These are phyloP conservation scores for Premnoplex brunnescens DNA, from an alignment of 2,797 vertebrate genomes.

Conservation along the genomic window DNA sequence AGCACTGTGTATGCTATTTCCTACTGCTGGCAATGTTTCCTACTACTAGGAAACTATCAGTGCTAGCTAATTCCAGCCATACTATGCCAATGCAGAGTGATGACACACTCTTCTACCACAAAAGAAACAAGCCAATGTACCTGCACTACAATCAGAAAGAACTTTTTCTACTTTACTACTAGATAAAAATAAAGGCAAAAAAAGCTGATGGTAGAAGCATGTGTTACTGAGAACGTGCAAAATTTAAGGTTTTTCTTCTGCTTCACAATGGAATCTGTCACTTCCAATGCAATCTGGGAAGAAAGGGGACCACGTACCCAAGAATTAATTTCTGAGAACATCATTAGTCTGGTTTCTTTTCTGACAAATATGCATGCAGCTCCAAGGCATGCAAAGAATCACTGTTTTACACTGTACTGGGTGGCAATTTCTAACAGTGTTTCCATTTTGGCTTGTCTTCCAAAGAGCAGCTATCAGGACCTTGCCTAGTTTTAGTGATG, in stretches of 20 bases:
- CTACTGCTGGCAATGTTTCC: not conserved
- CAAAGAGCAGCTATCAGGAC: not conserved
- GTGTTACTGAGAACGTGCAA: not conserved
- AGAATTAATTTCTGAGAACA: not conserved
- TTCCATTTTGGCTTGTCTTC: not conserved
- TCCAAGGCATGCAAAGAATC: not conserved
- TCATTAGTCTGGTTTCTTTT: not conserved
- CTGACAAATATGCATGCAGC: not conserved
- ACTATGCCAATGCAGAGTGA: not conserved
- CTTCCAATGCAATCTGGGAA: not conserved
- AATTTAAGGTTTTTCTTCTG: not conserved
- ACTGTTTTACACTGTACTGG: not conserved
- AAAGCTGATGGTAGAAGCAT: not conserved
- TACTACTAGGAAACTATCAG: not conserved
- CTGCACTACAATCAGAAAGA: not conserved
- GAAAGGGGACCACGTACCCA: not conserved
- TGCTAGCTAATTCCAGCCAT: not conserved
- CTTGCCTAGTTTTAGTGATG: not conserved
- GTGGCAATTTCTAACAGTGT: not conserved
- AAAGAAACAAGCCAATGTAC: not conserved
- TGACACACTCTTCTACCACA: not conserved
- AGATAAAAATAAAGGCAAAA: not conserved
- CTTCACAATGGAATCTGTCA: not conserved
- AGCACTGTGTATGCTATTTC: not conserved
- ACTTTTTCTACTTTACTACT: not conserved